These are phyloP conservation scores for Pavo muticus DNA, from an alignment of 2,113 vertebrate genomes.

Conservation along the genomic window DNA sequence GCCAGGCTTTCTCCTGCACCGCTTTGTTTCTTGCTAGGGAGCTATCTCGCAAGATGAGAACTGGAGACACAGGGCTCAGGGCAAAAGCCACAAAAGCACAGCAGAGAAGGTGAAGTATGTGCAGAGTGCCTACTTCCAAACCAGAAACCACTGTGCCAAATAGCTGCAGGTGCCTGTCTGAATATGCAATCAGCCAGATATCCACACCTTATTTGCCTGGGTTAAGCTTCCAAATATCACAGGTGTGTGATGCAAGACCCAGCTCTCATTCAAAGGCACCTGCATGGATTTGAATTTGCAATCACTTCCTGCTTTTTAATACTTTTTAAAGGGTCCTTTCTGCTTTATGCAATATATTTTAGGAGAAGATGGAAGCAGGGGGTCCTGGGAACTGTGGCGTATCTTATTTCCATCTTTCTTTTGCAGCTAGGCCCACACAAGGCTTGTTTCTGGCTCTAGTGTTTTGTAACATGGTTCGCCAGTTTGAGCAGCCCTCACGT, in stretches of 20 bases:
- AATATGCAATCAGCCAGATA: conserved; percentile 77
- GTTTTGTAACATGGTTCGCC: not conserved
- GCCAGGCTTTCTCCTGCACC: not conserved
- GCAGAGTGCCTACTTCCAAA: conserved; percentile 64
- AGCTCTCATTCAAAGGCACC: conserved; percentile 73
- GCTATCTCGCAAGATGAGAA: conserved; percentile 42
- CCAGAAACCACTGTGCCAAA: conserved; percentile 65
- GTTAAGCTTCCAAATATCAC: conserved; percentile 75
- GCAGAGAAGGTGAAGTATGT: conserved; percentile 53
- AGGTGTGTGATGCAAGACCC: conserved; percentile 72
- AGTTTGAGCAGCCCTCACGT: not conserved
- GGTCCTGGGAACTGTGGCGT: conserved; percentile 31
- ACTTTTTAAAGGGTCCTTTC: conserved; percentile 50
- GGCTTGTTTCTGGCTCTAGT: not conserved
- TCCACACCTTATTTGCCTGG: conserved; percentile 76
- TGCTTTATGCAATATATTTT: conserved; percentile 6
- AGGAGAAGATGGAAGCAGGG: not conserved
- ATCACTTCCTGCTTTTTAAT: conserved; percentile 72
- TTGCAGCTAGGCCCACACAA: not conserved
- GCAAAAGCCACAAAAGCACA: conserved; percentile 53
- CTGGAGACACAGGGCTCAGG: conserved; percentile 25
- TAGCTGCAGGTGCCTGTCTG: conserved; percentile 76
- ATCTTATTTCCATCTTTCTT: not conserved
- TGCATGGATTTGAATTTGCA: conserved; percentile 71
- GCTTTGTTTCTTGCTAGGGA: not conserved